Evolutionary conservation across 2,113 vertebrate species (phyloP).

Genomic region (Apteryx owenii): DNA sequence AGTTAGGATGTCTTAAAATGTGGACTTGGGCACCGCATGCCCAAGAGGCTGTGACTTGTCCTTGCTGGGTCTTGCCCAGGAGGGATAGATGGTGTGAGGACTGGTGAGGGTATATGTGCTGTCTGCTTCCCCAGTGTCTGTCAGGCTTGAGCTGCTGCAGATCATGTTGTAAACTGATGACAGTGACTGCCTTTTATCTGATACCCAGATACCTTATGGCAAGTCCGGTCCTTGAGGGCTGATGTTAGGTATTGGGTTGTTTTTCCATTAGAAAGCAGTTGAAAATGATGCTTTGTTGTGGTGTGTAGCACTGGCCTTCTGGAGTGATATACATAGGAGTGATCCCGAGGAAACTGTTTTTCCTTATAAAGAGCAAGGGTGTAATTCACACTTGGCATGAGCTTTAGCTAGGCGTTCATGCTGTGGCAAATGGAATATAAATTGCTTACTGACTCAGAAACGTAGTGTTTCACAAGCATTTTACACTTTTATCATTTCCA

Average conservation of each 20-base stretch:
- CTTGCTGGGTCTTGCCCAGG: neutral
- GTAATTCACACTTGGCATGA: neutral
- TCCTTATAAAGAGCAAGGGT: neutral
- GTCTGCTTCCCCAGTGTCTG: neutral
- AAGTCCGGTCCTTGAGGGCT: neutral
- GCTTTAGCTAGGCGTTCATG: neutral
- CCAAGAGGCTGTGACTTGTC: neutral
- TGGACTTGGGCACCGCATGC: neutral
- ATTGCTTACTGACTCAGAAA: neutral
- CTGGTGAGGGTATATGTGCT: neutral
- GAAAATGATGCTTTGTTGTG: neutral
- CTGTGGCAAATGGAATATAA: neutral
- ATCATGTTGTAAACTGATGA: neutral
- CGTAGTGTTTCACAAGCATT: neutral
- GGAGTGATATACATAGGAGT: neutral
- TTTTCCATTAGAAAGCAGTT: neutral
- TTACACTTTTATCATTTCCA: neutral
- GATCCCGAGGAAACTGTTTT: neutral
- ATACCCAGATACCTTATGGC: neutral
- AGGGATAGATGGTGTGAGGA: fast-evolving
- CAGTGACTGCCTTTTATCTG: neutral
- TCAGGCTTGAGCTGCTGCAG: neutral
- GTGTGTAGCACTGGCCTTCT: neutral
- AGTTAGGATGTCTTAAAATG: neutral
- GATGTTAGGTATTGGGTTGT: neutral